Percentiles rank a stretch among this genome's conserved stretches.
phyloP scores from a whole-genome alignment of 2,888 invertebrate genomes.

The Xanthia icteritia region DNA sequence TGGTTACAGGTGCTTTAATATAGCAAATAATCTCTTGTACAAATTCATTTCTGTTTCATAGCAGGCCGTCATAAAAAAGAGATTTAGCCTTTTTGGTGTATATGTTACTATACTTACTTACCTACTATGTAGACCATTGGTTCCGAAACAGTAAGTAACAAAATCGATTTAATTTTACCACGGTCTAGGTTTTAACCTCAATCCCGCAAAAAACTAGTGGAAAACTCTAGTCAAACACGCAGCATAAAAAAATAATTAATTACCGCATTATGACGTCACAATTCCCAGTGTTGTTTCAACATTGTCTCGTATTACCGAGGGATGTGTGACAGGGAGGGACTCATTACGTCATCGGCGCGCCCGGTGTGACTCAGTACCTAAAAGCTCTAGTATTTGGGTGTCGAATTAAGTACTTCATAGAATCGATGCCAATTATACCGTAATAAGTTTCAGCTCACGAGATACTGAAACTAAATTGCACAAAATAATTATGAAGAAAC shows the following conservation, averaged over 20 bases:
- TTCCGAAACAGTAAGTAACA: not conserved
- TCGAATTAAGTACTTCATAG: constrained; percentile 6
- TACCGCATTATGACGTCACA: constrained; percentile 33
- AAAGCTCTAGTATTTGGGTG: constrained; percentile 25
- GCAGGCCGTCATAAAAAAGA: not conserved
- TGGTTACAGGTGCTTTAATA: constrained; percentile 56
- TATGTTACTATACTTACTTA: not conserved
- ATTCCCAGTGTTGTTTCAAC: constrained; percentile 21
- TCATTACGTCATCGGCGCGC: constrained; percentile 54
- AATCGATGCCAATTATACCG: not conserved
- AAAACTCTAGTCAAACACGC: constrained; percentile 8
- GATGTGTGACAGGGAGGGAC: constrained; percentile 57
- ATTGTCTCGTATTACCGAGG: constrained; percentile 42
- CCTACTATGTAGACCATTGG: not conserved
- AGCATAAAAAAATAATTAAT: constrained; percentile 2
- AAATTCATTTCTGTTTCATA: constrained; percentile 6
- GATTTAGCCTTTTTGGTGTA: not conserved
- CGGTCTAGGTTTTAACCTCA: not conserved
- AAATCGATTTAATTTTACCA: not conserved
- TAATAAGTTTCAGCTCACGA: not conserved
- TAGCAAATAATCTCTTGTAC: constrained; percentile 12
- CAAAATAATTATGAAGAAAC: not conserved
- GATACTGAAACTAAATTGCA: not conserved
- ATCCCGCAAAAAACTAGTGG: not conserved
- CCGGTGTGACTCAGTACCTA: constrained; percentile 46